Base-by-base conservation (phyloP, 2,797 vertebrate species). In the Sorex maritimensis region DNA sequence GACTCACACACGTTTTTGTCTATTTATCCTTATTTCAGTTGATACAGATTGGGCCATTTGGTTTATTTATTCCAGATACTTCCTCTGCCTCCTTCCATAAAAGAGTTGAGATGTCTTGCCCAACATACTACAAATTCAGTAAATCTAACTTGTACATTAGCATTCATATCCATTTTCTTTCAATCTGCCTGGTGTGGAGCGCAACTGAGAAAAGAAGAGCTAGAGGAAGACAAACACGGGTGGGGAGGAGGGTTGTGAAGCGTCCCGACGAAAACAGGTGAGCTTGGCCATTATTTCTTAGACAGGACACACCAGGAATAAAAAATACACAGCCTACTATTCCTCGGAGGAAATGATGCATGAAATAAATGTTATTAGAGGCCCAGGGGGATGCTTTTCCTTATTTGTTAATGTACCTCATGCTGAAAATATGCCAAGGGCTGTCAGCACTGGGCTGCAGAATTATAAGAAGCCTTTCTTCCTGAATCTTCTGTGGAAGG, bases 321-420 rank as follows among this genome's bases (percentile, higher is more conserved):
- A 95, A 93, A 96, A 90, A 95, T 24, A 89, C 78, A 91, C 21
- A 41, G 73, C 46, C 38, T 89, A 74, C 91, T 90, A 92, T 93
- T 97, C 96, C 96, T 96, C 58, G 0, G 95, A 96, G 95, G 96
- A 96, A 96, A 95, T 95, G 96, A 92, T 95, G 96, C 96, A 95
- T 95, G 93, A 95, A 96, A 95, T 94, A 95, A 96, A 96, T 97
- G 96, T 97, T 97, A 96, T 97, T 95, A 96, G 91, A 91, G 75
- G 93, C 96, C 96, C 95, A 89, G 86, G 90, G 91, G 96, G 96
- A 95, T 88, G 91, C 92, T 93, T 93, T 96, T 90, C 93, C 90
- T 95, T 96, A 95, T 96, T 96, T 96, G 96, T 95, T 95, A 97
- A 97, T 95, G 95, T 90, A 95, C 86, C 81, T 96, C 68, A 6